Conservation (phyloP, 2,113 vertebrate genomes). For the Porphyrio hochstetteri region DNA sequence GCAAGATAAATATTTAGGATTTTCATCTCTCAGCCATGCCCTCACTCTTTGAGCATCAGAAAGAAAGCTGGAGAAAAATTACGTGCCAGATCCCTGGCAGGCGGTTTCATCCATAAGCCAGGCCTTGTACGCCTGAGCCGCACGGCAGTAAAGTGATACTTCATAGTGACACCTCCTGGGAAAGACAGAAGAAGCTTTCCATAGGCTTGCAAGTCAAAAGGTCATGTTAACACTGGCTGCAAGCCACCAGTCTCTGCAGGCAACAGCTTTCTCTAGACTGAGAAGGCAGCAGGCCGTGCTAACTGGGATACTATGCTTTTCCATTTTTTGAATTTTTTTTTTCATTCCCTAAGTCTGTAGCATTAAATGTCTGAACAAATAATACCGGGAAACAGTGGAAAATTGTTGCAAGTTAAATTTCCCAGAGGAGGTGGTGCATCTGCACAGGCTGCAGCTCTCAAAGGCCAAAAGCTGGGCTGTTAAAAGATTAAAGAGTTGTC, state of each 20-base stretch:
- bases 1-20: conserved; percentile 30
- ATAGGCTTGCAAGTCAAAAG: neutral
- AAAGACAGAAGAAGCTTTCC: conserved; percentile 11
- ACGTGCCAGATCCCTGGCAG: neutral
- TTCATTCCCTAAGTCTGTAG: neutral
- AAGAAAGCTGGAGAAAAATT: neutral
- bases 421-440: neutral
- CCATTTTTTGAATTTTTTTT: neutral
- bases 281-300: neutral
- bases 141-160: neutral
- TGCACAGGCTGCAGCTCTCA: neutral
- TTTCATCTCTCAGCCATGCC: neutral
- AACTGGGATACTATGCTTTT: neutral
- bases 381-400: neutral
- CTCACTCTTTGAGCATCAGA: neutral
- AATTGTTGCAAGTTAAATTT: conserved; percentile 12
- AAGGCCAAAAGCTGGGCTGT: neutral
- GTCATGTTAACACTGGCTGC: conserved; percentile 1
- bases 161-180: conserved; percentile 2
- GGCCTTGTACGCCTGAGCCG: neutral
- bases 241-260: neutral
- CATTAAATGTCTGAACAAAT: neutral
- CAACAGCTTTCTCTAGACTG: neutral
- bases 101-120: neutral
- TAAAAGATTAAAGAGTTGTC: conserved; percentile 27